A percentile compares a stretch with the other conserved stretches of the same genome.
phyloP scores from a whole-genome alignment of 35 echinoderm and acorn worm genomes.

The Heliocidaris erythrogramma region DNA sequence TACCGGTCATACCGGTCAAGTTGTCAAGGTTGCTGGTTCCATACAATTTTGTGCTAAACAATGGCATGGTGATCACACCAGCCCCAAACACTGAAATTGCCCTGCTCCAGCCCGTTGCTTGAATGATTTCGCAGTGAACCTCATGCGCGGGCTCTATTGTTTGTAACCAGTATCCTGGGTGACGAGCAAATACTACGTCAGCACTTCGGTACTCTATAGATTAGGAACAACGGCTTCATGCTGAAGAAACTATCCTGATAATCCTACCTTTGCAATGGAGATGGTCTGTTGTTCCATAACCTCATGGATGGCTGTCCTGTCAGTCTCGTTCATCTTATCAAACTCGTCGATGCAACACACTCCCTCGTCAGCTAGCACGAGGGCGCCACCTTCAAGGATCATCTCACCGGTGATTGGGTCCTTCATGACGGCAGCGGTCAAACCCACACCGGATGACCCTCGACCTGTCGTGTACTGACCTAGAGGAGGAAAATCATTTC shows the following conservation, averaged over 20 bases:
- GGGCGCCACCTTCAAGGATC: slow-evolving; percentile 93
- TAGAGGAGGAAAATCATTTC: neutral
- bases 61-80: no score
- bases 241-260: neutral
- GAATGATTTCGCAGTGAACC: no score
- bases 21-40: no score
- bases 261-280: slow-evolving; percentile 92
- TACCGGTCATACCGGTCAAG: no score
- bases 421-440: slow-evolving; percentile 99
- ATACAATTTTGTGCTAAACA: no score
- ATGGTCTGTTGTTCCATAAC: slow-evolving; percentile 99
- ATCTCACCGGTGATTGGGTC: slow-evolving; percentile 95
- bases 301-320: slow-evolving; percentile 95
- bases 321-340: slow-evolving; percentile 98
- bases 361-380: slow-evolving; percentile 93
- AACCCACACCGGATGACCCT: slow-evolving; percentile 94
- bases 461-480: slow-evolving; percentile 96
- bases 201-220: no score
- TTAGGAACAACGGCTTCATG: neutral
- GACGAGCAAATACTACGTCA: no score
- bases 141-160: no score
- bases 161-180: no score
- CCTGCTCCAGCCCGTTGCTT: no score
- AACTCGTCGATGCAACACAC: slow-evolving; percentile 99
- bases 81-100: no score